Evolutionary conservation across 2,888 invertebrate genomes (phyloP), one percentile per base, ranked within the genome.

Genomic region (Junonia oenone): DNA sequence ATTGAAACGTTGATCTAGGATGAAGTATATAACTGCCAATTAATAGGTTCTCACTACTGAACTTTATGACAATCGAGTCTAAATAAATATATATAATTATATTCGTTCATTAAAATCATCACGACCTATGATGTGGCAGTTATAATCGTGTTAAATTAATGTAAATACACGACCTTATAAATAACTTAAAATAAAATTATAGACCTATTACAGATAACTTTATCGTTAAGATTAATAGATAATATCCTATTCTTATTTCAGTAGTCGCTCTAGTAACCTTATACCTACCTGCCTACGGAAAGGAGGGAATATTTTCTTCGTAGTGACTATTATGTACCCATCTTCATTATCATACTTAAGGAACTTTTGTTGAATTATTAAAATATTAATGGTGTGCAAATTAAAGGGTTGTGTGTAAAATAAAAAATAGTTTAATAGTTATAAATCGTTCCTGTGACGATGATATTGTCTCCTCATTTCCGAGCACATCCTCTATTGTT

Each of bases 361-460:
- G 6, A 26, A 72, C 68, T 81, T 82, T 69, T 63, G 68, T 81
- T 83, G 69, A 76, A 79, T 77, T 72, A 70, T 74, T 79, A 72
- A 75, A 76, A 75, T 73, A 73, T 75, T 80, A 83, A 87, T 82
- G 87, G 88, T 85, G 89, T 90, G 90, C 89, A 90, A 88, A 89
- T 81, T 84, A 86, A 89, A 90, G 83, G 90, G 90, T 90, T 90
- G 90, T 90, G 90, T 90, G 89, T 90, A 90, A 90, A 88, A 78
- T 86, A 87, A 87, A n/a, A 86, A 82, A 83, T 89, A 88, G 81
- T 79, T 83, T 81, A 86, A 81, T 87, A 87, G 83, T 82, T 81
- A 71, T 85, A 81, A 71, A 75, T 81, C 78, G 54, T 79, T 81
- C 83, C 75, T 70, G 72, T 75, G 75, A 81, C 77, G 76, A 73